phyloP scores from a whole-genome alignment of 2,113 vertebrate genomes.

The Halichoeres trimaculatus region DNA sequence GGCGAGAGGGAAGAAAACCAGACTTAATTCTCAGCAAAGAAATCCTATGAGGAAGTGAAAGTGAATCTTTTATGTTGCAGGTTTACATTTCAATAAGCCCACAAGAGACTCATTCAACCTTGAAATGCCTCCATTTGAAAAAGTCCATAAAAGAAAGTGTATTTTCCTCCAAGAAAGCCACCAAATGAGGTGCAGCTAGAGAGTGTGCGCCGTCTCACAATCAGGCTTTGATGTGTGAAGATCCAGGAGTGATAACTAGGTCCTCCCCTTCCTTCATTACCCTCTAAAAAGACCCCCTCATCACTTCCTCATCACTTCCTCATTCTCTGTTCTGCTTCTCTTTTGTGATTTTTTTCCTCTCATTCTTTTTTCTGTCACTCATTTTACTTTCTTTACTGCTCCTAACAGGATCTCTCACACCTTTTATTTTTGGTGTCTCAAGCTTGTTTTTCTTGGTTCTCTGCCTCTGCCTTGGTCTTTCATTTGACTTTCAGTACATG shows the following conservation, averaged over 20 bases:
- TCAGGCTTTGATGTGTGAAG: conserved; percentile 64
- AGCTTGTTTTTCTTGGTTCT: neutral
- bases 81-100: conserved; percentile 38
- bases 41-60: conserved; percentile 3
- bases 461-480: conserved; percentile 19
- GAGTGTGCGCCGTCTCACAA: conserved; percentile 38
- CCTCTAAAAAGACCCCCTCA: conserved; percentile 40
- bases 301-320: conserved; percentile 45
- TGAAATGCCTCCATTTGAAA: conserved; percentile 23
- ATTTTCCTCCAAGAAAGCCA: conserved; percentile 47
- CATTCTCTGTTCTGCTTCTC: conserved; percentile 30
- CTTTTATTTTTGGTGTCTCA: conserved; percentile 13
- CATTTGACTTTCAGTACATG: conserved; percentile 22
- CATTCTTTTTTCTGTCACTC: conserved; percentile 31
- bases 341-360: conserved; percentile 47
- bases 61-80: conserved; percentile 18
- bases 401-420: conserved; percentile 21
- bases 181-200: conserved; percentile 55
- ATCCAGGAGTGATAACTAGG: conserved; percentile 63
- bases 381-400: conserved; percentile 32
- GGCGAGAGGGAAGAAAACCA: conserved; percentile 2
- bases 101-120: conserved; percentile 39
- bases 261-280: conserved; percentile 60
- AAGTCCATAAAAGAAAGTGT: conserved; percentile 37
- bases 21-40: neutral